Percentiles rank a stretch among this genome's conserved stretches.
phyloP scores from a whole-genome alignment of 2,888 invertebrate species.

The Chaitophorus viminalis region DNA sequence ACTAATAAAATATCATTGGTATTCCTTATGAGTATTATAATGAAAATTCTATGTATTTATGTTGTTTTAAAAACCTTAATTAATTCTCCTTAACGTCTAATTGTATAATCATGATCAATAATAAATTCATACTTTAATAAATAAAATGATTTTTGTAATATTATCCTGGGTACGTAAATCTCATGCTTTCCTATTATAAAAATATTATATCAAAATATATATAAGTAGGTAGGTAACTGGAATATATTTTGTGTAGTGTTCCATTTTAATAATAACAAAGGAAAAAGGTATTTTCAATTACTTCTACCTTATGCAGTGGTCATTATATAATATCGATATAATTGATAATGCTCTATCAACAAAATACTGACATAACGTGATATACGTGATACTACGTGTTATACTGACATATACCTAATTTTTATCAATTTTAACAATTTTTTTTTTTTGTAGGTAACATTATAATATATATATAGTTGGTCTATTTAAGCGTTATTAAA shows the following conservation, averaged over 20 bases:
- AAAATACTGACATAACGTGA: no score
- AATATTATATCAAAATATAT: no score
- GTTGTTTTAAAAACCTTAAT: no score
- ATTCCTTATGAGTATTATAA: no score
- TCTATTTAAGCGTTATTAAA: neutral
- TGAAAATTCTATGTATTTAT: no score
- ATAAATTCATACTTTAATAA: neutral
- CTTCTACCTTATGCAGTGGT: neutral
- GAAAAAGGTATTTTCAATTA: neutral
- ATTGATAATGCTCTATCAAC: no score
- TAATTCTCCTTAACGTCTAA: neutral
- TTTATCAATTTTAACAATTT: no score
- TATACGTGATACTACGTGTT: no score
- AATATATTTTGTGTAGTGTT: neutral
- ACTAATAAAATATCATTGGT: no score
- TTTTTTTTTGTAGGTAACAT: neutral
- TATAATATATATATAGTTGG: neutral
- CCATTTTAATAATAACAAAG: neutral
- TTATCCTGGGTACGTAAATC: neutral
- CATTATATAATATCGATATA: neutral
- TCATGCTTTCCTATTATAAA: neutral
- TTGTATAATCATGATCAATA: neutral
- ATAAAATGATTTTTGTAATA: neutral
- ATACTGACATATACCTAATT: no score
- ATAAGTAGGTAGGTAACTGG: neutral